These are phyloP conservation scores for Drosophila repleta DNA, from an alignment of 1,140 invertebrate species.

Conservation along the genomic window DNA sequence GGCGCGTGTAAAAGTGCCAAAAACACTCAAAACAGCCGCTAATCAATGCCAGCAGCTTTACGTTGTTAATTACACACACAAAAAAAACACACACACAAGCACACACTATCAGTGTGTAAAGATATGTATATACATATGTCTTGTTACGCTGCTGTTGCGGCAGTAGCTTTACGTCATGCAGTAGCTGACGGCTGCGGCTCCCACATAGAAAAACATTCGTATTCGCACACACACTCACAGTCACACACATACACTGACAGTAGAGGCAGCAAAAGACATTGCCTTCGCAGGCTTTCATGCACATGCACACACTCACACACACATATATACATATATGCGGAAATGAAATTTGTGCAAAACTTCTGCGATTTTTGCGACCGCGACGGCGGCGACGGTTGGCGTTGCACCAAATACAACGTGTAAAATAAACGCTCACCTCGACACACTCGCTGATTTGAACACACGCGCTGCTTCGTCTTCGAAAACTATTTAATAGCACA, in stretches of 20 bases:
- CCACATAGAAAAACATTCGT: constrained; percentile 63
- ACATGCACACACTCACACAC: constrained; percentile 31
- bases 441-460: constrained; percentile 28
- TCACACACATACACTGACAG: constrained; percentile 30
- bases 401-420: constrained; percentile 29
- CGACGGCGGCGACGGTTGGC: constrained; percentile 6
- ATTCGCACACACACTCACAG: constrained; percentile 32
- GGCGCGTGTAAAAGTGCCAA: constrained; percentile 47
- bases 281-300: constrained; percentile 17
- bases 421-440: constrained; percentile 56
- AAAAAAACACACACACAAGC: neutral
- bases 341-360: constrained; percentile 72
- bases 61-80: constrained; percentile 62
- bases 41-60: constrained; percentile 67
- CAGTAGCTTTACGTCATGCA: constrained; percentile 74
- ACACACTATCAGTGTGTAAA: too few relatives aligned
- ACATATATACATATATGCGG: constrained; percentile 47
- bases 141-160: constrained; percentile 46
- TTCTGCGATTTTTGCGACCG: constrained; percentile 6
- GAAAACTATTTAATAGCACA: constrained; percentile 53
- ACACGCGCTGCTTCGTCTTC: constrained; percentile 39
- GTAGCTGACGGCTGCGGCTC: constrained; percentile 50
- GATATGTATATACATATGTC: constrained; percentile 12
- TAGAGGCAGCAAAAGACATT: constrained; percentile 26
- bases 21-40: constrained; percentile 41